phyloP scores from a whole-genome alignment of 1,140 invertebrate species.

The Drosophila lowei region DNA sequence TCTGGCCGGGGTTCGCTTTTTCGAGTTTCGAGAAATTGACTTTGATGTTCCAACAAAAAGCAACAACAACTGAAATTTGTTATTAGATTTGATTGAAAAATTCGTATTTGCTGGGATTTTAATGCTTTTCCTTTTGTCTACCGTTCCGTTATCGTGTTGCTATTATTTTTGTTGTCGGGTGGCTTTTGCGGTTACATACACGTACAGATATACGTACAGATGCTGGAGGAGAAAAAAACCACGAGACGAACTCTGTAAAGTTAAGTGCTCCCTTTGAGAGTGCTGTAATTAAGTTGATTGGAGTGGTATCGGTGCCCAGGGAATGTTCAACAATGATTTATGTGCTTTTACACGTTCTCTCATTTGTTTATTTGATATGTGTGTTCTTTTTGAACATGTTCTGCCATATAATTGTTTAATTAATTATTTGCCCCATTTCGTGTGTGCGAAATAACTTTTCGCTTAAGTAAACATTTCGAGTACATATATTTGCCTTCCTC shows the following conservation, averaged over 20 bases:
- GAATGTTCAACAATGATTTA: slow-evolving; percentile 51
- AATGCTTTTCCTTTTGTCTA: not conserved
- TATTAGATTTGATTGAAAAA: slow-evolving; percentile 66
- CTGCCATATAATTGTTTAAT: slow-evolving; percentile 67
- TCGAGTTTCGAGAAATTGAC: slow-evolving; percentile 14
- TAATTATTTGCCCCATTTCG: slow-evolving; percentile 30
- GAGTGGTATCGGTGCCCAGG: slow-evolving; percentile 14
- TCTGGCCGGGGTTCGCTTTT: slow-evolving; percentile 1
- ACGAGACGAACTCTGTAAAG: not conserved
- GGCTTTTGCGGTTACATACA: slow-evolving; percentile 3
- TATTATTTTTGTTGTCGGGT: not conserved
- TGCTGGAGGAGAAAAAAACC: not conserved
- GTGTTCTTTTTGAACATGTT: slow-evolving; percentile 28
- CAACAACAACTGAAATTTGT: slow-evolving; percentile 34
- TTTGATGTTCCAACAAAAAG: slow-evolving; percentile 65
- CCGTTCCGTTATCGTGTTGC: not conserved
- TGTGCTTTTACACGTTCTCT: slow-evolving; percentile 30
- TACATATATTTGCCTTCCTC: slow-evolving; percentile 37
- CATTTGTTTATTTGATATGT: slow-evolving; percentile 21
- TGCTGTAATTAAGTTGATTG: slow-evolving; percentile 43
- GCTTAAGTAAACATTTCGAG: slow-evolving; percentile 68
- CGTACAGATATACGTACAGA: slow-evolving; percentile 6
- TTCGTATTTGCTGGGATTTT: slow-evolving; percentile 38
- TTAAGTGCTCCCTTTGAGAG: not conserved
- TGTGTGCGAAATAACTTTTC: slow-evolving; percentile 57